Conservation (phyloP, 2,113 vertebrate genomes). For the Rhineura floridana region DNA sequence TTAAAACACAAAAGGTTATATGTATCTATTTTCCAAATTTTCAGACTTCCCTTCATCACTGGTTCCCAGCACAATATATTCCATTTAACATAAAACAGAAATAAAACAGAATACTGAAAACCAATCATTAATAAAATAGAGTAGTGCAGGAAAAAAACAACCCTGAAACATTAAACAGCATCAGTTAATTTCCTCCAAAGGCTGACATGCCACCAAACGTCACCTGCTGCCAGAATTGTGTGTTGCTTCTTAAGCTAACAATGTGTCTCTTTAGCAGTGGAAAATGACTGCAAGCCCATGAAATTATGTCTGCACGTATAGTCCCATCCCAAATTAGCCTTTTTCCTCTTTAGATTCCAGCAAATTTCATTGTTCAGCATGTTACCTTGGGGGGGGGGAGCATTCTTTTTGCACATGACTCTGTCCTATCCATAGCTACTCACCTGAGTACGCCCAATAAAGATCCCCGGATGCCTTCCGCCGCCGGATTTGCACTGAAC, state of each 20-base stretch:
- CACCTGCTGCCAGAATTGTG: background rate
- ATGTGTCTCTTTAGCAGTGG: background rate
- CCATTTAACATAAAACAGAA: too few species aligned
- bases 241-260: background rate
- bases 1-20: background rate
- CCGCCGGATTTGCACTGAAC: constrained; percentile 78
- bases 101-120: too few species aligned
- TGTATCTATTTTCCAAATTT: too few species aligned
- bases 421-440: constrained; percentile 31
- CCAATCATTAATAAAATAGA: too few species aligned
- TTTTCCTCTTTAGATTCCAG: background rate
- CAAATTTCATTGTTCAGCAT: background rate
- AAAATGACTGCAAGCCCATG: background rate
- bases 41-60: too few species aligned
- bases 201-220: background rate
- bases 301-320: background rate
- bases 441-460: constrained; percentile 97
- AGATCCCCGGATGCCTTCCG: constrained; percentile 87
- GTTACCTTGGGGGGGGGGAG: background rate
- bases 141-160: too few species aligned
- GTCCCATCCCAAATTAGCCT: background rate
- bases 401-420: background rate
- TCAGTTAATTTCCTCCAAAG: too few species aligned
- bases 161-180: too few species aligned
- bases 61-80: too few species aligned